A percentile compares a stretch with the other conserved stretches of the same genome.
Conservation (phyloP, 1,140 invertebrate species). For the Drosophila arizonae region DNA sequence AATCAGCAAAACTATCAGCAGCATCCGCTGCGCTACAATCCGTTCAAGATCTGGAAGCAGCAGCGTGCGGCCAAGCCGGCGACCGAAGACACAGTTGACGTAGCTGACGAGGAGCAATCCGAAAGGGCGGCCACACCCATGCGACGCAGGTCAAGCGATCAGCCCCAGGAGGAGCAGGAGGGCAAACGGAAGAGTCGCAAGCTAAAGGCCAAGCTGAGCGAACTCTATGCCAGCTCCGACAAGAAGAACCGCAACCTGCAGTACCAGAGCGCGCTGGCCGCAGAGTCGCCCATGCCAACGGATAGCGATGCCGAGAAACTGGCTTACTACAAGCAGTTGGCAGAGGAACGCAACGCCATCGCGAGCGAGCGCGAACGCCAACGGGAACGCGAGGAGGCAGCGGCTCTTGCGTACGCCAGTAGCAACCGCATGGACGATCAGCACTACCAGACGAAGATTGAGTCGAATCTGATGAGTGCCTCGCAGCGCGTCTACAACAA, state of each 20-base stretch:
- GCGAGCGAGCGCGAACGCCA: too few relatives aligned
- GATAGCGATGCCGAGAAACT: too few relatives aligned
- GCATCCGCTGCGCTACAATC: constrained; percentile 12
- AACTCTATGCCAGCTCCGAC: neutral
- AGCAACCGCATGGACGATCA: constrained; percentile 37
- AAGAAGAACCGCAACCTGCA: constrained; percentile 2
- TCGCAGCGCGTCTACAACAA: constrained; percentile 54
- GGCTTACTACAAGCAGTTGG: too few relatives aligned
- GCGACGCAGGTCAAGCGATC: neutral
- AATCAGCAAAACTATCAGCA: neutral
- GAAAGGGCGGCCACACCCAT: neutral
- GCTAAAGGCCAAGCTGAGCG: constrained; percentile 1
- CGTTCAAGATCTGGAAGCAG: constrained; percentile 52
- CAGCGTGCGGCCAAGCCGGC: constrained; percentile 7
- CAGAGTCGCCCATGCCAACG: too few relatives aligned
- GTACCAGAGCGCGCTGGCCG: neutral
- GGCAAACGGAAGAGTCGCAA: neutral
- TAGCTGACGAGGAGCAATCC: too few relatives aligned
- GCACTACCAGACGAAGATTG: constrained; percentile 19
- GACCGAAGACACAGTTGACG: too few relatives aligned
- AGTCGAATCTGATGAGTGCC: constrained; percentile 41
- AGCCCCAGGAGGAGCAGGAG: neutral
- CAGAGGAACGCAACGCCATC: too few relatives aligned
- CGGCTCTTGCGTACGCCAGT: too few relatives aligned
- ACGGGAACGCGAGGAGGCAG: too few relatives aligned